These are phyloP conservation scores for Torymus texanus DNA, from an alignment of 2,888 invertebrate genomes.

Conservation along the genomic window DNA sequence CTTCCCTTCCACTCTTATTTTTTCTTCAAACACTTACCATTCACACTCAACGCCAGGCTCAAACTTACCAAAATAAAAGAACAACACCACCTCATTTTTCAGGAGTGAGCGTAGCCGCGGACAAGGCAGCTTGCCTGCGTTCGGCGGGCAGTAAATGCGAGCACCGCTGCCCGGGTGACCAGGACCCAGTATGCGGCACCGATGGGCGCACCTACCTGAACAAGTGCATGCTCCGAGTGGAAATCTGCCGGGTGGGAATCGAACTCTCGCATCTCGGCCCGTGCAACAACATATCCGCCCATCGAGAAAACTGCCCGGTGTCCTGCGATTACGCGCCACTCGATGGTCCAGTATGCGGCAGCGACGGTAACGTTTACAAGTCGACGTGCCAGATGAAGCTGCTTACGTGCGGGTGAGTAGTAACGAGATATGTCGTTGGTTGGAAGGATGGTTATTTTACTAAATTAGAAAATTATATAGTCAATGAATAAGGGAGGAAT, in stretches of 20 bases:
- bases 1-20: no score
- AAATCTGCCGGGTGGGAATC: slow-evolving; percentile 78
- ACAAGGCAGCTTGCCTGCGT: slow-evolving; percentile 75
- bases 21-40: no score
- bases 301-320: slow-evolving; percentile 92
- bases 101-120: slow-evolving; percentile 73
- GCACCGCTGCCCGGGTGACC: slow-evolving; percentile 86
- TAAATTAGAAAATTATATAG: no score
- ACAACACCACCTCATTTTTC: background rate
- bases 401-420: slow-evolving; percentile 87
- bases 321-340: slow-evolving; percentile 90
- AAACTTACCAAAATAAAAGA: no score
- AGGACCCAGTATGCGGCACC: slow-evolving; percentile 92
- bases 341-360: slow-evolving; percentile 94
- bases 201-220: slow-evolving; percentile 91
- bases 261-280: slow-evolving; percentile 80
- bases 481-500: no score
- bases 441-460: no score
- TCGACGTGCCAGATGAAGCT: slow-evolving; percentile 95
- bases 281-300: slow-evolving; percentile 85
- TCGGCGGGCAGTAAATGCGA: slow-evolving; percentile 78
- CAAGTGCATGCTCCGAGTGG: slow-evolving; percentile 79
- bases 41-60: no score
- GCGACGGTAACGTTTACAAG: slow-evolving; percentile 93
- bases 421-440: no score